Evolutionary conservation across 1,140 invertebrate genomes (phyloP), one percentile per base, ranked within the genome.

Genomic region (Drosophila varians): DNA sequence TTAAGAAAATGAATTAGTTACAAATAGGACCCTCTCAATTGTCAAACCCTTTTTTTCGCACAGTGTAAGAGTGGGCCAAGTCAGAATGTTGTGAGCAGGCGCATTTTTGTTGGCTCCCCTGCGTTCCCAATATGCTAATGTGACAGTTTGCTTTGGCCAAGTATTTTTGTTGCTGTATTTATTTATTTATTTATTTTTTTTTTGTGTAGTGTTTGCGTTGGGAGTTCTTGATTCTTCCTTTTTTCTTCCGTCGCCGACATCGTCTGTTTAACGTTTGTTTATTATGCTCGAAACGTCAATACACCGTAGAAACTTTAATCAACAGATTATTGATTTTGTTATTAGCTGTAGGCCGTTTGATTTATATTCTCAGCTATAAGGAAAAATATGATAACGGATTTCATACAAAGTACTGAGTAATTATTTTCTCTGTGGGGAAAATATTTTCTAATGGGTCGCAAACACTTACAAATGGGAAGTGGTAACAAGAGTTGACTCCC

Each of bases 81-180:
- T 21, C 55, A 61, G 60, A 61, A 28, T 51, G 55, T 12, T 26
- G 58, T 64, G 48, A 46, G 53, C 58, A 71, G 71, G 73, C 79
- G 53, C 57, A 74, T 75, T 83, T 83, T 66, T 74, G 65, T 73
- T 62, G 55, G 42, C 70, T 52, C 48, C 57, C 73, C 65, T 48
- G 66, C 53, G 74, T 86, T 86, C 82, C 74, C 66, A 88, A 87
- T 87, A 87, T 87, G 82, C 83, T 87, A 87, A 87, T 87, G 83
- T 82, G 82, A 87, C 82, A 87, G 82, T 87, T 87, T 64, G 56
- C 55, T 64, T 61, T 82, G 77, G 65, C 55, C 60, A 54, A 65
- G 52, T 26, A 34, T 61, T 55, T 65, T 23, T 38, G 31, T 16
- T 31, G 49, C 11, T 25, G 45, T 43, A 14, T 65, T 19, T 60